Evolutionary conservation across 2,113 vertebrate species (phyloP), one percentile per base, ranked within the genome.

Genomic region (Brachyhypopomus gauderio): DNA sequence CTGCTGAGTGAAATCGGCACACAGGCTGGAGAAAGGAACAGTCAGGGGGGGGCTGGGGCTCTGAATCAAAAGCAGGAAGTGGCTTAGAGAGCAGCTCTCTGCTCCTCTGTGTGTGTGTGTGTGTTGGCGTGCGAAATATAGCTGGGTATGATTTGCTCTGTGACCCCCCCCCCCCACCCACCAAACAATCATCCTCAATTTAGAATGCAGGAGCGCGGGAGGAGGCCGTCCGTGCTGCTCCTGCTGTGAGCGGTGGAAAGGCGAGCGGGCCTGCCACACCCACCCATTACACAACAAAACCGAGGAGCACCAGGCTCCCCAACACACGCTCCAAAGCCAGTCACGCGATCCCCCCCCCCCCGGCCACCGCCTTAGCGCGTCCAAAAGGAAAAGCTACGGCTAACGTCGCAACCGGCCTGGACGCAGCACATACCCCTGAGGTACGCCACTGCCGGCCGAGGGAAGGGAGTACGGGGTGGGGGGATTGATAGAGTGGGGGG

Each of bases 51-150:
- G 77, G 67, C 69, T 60, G 66, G 59, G 84, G 75, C 59, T 75
- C 64, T 60, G 72, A 79, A 7, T 72, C 72, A 66, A 82, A 80
- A 86, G 85, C 85, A 86, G 85, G 85, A 86, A 86, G 85, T 86
- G 79, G 83, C 79, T 79, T 55, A 73, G 66, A 79, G 72, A 82
- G 82, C 56, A 66, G 58, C 58, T 70, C 38, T 60, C 73, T 72
- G 41, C 70, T 63, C 58, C 83, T 62, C 70, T 58, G 60, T 71
- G 74, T 62, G 55, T 45, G 72, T 16, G 56, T 23, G 56, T 41
- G 52, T 41, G 17, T 67, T 60, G 27, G 60, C 48, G 69, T 23
- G 25, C 62, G 79, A 22, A 52, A 55, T 62, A 72, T 66, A 19
- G 52, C 25, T 79, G 80, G 72, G 72, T 85, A 73, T 83, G 67